phyloP scores from a whole-genome alignment of 2,113 vertebrate species.

The Orycteropus afer region DNA sequence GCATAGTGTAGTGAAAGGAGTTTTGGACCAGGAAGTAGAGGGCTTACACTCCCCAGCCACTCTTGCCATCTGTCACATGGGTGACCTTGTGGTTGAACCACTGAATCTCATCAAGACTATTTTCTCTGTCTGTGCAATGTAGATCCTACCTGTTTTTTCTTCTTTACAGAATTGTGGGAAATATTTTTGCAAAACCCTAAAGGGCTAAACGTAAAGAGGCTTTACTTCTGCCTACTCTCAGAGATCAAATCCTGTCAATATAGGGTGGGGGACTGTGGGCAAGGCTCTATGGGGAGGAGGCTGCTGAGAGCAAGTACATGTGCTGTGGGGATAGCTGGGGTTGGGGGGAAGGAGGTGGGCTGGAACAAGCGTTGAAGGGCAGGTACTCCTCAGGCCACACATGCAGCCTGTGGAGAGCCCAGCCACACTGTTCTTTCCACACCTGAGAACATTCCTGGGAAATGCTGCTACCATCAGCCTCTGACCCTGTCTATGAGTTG shows the following conservation, averaged over 20 bases:
- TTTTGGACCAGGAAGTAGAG: too few species aligned
- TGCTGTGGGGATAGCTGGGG: neutral
- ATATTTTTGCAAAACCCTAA: neutral
- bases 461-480: neutral
- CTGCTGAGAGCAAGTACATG: neutral
- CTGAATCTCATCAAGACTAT: neutral
- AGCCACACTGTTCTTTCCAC: too few species aligned
- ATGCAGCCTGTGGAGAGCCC: neutral
- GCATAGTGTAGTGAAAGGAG: rapidly evolving
- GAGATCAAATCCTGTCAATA: neutral
- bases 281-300: neutral
- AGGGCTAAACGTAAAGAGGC: neutral
- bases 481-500: neutral
- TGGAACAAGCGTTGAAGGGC: rapidly evolving
- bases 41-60: neutral
- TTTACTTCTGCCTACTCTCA: neutral
- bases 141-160: neutral
- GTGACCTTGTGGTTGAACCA: neutral
- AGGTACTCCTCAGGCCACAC: rapidly evolving
- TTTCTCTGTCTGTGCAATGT: neutral
- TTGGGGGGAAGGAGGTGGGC: rapidly evolving
- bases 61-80: neutral
- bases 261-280: neutral
- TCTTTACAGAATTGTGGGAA: neutral
- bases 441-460: neutral